Conservation (phyloP, 2,888 invertebrate species). For the Mamestra brassicae region DNA sequence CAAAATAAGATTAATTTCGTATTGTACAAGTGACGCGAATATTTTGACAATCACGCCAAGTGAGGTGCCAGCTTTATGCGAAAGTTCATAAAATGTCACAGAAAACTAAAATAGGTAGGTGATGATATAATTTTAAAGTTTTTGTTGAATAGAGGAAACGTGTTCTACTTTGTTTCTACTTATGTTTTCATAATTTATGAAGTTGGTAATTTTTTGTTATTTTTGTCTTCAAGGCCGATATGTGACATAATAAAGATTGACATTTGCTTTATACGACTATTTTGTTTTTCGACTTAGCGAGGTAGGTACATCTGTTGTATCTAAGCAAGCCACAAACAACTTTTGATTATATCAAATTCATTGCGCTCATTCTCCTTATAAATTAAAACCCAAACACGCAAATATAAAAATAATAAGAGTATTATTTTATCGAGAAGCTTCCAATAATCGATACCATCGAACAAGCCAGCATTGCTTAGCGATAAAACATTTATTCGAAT, state of each 20-base stretch:
- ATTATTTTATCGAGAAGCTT: slow-evolving; percentile 32
- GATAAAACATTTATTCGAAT: slow-evolving; percentile 43
- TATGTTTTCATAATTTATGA: background rate
- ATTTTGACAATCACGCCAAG: no score
- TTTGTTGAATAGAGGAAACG: background rate
- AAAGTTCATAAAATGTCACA: no score
- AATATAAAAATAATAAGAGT: slow-evolving; percentile 10
- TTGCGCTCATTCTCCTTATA: background rate
- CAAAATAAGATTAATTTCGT: no score
- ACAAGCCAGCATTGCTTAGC: slow-evolving; percentile 27
- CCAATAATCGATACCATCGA: slow-evolving; percentile 54
- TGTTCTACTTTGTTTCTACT: background rate
- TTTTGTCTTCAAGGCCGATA: slow-evolving; percentile 12
- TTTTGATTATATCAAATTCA: slow-evolving; percentile 8
- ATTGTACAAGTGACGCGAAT: no score
- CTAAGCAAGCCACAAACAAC: background rate
- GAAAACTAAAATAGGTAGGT: no score
- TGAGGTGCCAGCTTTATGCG: no score
- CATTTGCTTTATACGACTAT: slow-evolving; percentile 18
- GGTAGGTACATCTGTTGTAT: background rate
- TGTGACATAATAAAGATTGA: background rate
- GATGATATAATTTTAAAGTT: slow-evolving; percentile 12
- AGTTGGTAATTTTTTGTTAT: background rate
- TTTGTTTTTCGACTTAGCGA: background rate
- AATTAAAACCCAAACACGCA: slow-evolving; percentile 21